Percentiles rank a stretch among this genome's conserved stretches.
Evolutionary conservation across 1,140 invertebrate species (phyloP).

Genomic region (Procambarus clarkii): DNA sequence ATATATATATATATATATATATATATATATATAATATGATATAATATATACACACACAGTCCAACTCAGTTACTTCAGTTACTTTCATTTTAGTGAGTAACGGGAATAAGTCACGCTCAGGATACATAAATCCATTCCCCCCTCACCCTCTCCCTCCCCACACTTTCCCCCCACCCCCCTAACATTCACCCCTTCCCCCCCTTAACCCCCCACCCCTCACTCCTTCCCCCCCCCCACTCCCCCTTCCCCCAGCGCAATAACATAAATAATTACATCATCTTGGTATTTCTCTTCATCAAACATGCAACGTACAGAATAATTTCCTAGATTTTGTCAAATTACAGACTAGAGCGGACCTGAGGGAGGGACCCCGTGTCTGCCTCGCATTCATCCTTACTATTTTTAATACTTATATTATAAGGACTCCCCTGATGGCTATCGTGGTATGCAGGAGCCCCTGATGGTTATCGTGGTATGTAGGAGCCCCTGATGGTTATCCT

Average conservation of each 20-base stretch:
- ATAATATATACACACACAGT: neutral
- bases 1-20: no score
- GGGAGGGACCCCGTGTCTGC: neutral
- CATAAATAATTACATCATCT: slow-evolving; percentile 9
- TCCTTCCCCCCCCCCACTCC: neutral
- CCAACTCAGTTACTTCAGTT: neutral
- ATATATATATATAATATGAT: no score
- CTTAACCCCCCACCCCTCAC: no score
- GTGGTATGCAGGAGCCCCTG: no score
- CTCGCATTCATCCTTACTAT: no score
- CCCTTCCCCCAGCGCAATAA: neutral
- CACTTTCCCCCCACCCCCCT: no score
- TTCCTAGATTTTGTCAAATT: slow-evolving; percentile 12
- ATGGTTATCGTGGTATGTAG: no score
- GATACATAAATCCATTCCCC: neutral
- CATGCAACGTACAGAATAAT: neutral
- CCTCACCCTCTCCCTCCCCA: no score
- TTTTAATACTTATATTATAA: no score
- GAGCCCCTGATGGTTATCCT: no score
- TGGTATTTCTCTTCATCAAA: neutral
- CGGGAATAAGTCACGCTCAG: slow-evolving; percentile 2
- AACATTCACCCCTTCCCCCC: no score
- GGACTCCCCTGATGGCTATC: no score
- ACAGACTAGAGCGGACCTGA: neutral
- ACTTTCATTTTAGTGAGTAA: neutral